Base-by-base conservation (phyloP, 2,888 invertebrate species). In the Scaptomyza flava region DNA sequence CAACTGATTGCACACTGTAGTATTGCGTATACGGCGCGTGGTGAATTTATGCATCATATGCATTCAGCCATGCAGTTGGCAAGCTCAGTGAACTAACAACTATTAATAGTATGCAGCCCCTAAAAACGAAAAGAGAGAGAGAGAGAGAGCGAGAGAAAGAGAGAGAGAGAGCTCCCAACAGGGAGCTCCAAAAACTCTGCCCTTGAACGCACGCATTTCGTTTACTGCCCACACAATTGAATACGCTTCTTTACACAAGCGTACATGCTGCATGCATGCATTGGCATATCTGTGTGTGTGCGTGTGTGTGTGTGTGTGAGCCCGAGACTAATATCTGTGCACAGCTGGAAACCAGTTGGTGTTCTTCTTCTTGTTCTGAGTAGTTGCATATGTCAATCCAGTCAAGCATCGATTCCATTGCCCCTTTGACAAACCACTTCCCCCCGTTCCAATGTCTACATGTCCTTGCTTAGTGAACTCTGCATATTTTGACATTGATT, bases 401-500 rank as follows among this genome's bases (percentile, higher is more conserved):
- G 71, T 77, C 68, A 74, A 74, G 81, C 88, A 68, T 77, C 58
- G 68, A 79, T 76, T 61, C 51, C 52, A 48, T 48, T 27, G 45
- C 41, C 34, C 36, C 36, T 9, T 9, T 33, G 33, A 33, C 33
- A 33, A 33, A 9, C 8, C 34, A 30, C 8, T 30, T 33, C 38
- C 47, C 47, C 45, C n/a, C n/a, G n/a, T 56, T 60, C 46, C 45
- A 12, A 52, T 27, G 27, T 58, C 60, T 59, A 51, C 47, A 66
- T 85, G 82, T 82, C 82, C 88, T 87, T 87, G 86, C 52, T 68
- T 45, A 62, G 54, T 79, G 69, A 74, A 71, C 78, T 60, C 65
- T 70, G 67, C 82, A 75, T 69, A 75, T 68, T 68, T 79, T 87
- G 89, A 89, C 85, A 85, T 85, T 85, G 85, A 85, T 87, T 81